A percentile compares a stretch with the other conserved stretches of the same genome.
Evolutionary conservation across 2,888 invertebrate genomes (phyloP).

Genomic region (Dryadula phaetusa): DNA sequence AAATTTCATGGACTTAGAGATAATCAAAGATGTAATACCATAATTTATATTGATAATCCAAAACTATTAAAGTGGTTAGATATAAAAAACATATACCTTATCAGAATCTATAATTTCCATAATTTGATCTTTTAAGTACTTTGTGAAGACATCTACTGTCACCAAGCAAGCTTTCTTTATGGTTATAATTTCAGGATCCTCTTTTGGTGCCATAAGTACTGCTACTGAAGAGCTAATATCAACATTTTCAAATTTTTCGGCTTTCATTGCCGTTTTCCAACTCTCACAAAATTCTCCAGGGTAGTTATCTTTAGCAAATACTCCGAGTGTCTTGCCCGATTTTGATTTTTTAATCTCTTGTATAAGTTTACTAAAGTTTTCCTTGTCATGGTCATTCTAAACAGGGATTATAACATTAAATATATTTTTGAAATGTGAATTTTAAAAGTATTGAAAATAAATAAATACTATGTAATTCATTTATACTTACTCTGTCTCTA

Average conservation of each 20-base stretch:
- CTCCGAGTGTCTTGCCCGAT: constrained; percentile 94
- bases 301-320: constrained; percentile 96
- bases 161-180: constrained; percentile 97
- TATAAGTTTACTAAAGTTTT: constrained; percentile 91
- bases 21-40: too few relatives aligned
- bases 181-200: constrained; percentile 94
- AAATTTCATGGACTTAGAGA: too few relatives aligned
- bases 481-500: constrained; percentile 92
- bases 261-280: constrained; percentile 92
- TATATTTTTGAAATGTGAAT: constrained; percentile 42
- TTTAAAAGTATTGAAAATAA: too few relatives aligned
- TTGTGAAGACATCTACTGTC: constrained; percentile 97
- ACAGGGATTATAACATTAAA: constrained; percentile 39
- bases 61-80: too few relatives aligned
- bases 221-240: constrained; percentile 95
- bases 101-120: constrained; percentile 99
- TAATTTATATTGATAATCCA: too few relatives aligned
- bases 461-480: not conserved
- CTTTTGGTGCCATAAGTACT: constrained; percentile 96
- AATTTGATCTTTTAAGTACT: constrained; percentile 98
- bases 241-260: constrained; percentile 91
- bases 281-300: constrained; percentile 96
- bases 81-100: constrained; percentile 86
- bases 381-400: constrained; percentile 95
- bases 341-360: constrained; percentile 94